Conservation (phyloP, 2,888 invertebrate species). For the Hypomecis atomaria region DNA sequence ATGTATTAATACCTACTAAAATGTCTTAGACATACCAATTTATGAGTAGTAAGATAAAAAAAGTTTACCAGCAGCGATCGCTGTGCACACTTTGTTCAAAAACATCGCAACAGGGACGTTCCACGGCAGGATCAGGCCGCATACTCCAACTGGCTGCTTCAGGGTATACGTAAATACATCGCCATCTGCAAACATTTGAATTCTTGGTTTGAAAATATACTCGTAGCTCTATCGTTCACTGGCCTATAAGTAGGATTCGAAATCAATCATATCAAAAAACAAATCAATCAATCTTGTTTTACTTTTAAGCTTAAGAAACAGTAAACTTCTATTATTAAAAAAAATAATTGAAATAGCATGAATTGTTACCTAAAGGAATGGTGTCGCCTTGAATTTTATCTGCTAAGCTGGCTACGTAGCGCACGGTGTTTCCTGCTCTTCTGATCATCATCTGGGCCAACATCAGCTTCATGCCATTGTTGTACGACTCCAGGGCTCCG, state of each 20-base stretch:
- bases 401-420: constrained; percentile 95
- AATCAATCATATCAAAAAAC: too few species aligned
- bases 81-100: constrained; percentile 90
- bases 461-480: constrained; percentile 44
- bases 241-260: too few species aligned
- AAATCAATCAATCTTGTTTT: too few species aligned
- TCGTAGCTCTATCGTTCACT: too few species aligned
- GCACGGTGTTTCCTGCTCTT: constrained; percentile 77
- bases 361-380: constrained; percentile 35
- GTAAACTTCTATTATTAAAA: too few species aligned
- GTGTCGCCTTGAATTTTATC: constrained; percentile 92
- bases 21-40: too few species aligned
- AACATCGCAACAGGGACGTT: constrained; percentile 95
- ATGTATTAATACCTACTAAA: too few species aligned
- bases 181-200: constrained; percentile 29
- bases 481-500: constrained; percentile 83
- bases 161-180: constrained; percentile 84
- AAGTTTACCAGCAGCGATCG: constrained; percentile 83
- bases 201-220: not conserved
- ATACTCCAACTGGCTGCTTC: constrained; percentile 86
- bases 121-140: constrained; percentile 95
- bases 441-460: constrained; percentile 82
- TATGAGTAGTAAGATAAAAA: not conserved
- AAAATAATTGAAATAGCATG: too few species aligned
- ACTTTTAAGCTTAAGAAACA: too few species aligned